These are phyloP conservation scores for Dicaeum eximium DNA, from an alignment of 2,113 vertebrate species.

Conservation along the genomic window DNA sequence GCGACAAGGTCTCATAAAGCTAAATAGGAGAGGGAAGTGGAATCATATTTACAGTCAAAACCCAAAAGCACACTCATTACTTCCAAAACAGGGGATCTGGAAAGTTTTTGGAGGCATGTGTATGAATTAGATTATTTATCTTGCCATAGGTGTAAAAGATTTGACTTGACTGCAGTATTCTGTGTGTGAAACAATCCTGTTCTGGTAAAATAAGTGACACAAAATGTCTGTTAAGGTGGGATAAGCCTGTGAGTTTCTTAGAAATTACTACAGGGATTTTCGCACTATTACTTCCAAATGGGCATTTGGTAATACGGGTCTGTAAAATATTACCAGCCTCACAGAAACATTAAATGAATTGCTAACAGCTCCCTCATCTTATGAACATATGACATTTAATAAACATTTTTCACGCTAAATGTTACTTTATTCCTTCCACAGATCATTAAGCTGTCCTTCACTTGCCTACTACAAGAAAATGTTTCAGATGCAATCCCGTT, in stretches of 20 bases:
- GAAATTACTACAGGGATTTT: neutral
- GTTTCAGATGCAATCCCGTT: neutral
- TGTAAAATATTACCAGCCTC: slow-evolving; percentile 3
- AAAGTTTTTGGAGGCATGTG: neutral
- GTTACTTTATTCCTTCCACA: slow-evolving; percentile 45
- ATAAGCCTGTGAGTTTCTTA: neutral
- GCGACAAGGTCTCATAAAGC: neutral
- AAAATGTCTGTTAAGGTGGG: neutral
- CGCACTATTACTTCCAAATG: neutral
- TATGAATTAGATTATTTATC: neutral
- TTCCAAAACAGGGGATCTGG: neutral
- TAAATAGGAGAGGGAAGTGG: neutral
- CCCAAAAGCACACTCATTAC: neutral
- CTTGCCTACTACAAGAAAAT: slow-evolving; percentile 18
- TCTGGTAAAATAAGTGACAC: neutral
- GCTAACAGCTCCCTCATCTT: slow-evolving; percentile 39
- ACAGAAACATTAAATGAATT: slow-evolving; percentile 24
- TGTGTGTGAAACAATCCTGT: neutral
- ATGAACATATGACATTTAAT: slow-evolving; percentile 39
- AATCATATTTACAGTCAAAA: neutral
- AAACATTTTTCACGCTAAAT: slow-evolving; percentile 51
- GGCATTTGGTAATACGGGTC: neutral
- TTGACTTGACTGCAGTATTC: neutral
- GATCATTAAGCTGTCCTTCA: slow-evolving; percentile 58
- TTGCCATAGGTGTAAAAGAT: neutral